phyloP scores from a whole-genome alignment of 2,797 vertebrate genomes.

The Gobionotothen gibberifrons region DNA sequence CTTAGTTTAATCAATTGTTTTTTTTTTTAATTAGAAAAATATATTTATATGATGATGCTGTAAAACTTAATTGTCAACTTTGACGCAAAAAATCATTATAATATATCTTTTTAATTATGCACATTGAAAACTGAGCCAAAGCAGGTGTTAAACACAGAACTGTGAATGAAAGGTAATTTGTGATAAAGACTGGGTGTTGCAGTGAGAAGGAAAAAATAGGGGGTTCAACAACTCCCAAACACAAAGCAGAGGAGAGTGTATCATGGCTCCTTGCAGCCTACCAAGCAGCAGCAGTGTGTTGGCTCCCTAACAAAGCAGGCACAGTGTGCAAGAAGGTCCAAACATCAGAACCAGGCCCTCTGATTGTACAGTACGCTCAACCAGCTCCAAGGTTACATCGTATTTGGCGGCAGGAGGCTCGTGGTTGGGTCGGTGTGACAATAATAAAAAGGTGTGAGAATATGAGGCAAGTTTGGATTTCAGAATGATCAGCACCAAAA shows the following conservation, averaged over 20 bases:
- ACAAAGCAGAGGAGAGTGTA: constrained; percentile 23
- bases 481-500: constrained; percentile 71
- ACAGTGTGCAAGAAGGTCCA: constrained; percentile 75
- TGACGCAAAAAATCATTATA: not conserved
- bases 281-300: constrained; percentile 50
- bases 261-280: constrained; percentile 7
- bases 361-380: constrained; percentile 82
- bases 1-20: not conserved
- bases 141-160: constrained; percentile 31
- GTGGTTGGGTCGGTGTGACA: constrained; percentile 46
- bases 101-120: not conserved
- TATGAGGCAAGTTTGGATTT: constrained; percentile 71
- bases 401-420: constrained; percentile 64
- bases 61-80: not conserved
- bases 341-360: constrained; percentile 68
- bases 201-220: constrained; percentile 22
- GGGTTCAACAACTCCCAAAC: constrained; percentile 1
- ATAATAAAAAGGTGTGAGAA: constrained; percentile 27
- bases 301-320: constrained; percentile 70
- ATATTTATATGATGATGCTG: not conserved
- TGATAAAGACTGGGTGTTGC: constrained; percentile 2
- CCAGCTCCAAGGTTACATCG: constrained; percentile 57
- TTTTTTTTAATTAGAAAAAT: no score
- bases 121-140: constrained; percentile 47
- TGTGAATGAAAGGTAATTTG: constrained; percentile 11